phyloP scores from a whole-genome alignment of 2,888 invertebrate genomes.

The Theodoxus fluviatilis region DNA sequence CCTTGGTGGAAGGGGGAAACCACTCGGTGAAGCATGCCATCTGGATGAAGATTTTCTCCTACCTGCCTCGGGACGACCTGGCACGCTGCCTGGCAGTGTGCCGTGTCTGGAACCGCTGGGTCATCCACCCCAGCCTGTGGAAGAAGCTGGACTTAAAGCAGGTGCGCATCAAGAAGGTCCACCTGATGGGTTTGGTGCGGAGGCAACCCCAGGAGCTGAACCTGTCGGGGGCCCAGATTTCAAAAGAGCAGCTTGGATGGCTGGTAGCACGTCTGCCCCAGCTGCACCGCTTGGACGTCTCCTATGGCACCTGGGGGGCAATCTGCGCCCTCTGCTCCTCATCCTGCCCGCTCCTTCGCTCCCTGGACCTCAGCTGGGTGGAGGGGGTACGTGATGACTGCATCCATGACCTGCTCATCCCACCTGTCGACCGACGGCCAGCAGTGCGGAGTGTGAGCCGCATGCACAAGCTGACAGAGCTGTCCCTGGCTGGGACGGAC shows the following conservation, averaged over 20 bases:
- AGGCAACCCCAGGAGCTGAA: constrained; percentile 86
- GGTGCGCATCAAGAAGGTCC: constrained; percentile 73
- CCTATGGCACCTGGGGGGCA: constrained; percentile 75
- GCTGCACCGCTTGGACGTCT: constrained; percentile 80
- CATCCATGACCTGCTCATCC: constrained; percentile 83
- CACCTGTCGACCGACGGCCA: constrained; percentile 85
- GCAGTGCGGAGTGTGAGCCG: constrained; percentile 77
- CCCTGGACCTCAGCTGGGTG: constrained; percentile 84
- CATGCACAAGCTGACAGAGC: constrained; percentile 77
- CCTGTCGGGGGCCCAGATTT: constrained; percentile 87
- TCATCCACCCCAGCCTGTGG: constrained; percentile 86
- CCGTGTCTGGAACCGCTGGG: constrained; percentile 86
- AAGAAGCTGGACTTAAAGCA: constrained; percentile 80
- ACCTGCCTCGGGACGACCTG: constrained; percentile 68
- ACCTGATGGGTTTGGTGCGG: constrained; percentile 83
- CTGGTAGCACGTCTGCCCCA: constrained; percentile 85
- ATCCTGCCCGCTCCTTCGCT: constrained; percentile 78
- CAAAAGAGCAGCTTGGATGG: constrained; percentile 89
- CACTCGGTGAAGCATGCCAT: constrained; percentile 57
- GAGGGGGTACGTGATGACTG: constrained; percentile 84
- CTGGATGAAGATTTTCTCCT: constrained; percentile 66
- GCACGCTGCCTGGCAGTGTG: constrained; percentile 77
- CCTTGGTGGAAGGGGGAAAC: constrained; percentile 38
- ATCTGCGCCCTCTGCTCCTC: constrained; percentile 82
- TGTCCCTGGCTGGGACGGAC: constrained; percentile 86